A percentile compares a stretch with the other conserved stretches of the same genome.
phyloP scores from a whole-genome alignment of 2,113 vertebrate species.

The Colistium nudipinnis region DNA sequence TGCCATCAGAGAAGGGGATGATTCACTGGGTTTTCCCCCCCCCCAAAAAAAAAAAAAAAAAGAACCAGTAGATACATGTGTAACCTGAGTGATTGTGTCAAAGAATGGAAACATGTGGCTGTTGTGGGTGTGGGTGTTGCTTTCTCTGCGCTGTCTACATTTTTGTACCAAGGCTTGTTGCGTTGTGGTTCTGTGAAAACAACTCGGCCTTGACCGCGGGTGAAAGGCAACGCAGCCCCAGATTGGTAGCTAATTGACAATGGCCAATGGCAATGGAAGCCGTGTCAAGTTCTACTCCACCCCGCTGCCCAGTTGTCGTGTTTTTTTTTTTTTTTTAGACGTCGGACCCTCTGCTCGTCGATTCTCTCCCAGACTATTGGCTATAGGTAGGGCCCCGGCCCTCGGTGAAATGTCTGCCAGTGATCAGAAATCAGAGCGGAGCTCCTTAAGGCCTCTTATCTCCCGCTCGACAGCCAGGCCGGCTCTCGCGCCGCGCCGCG shows the following conservation, averaged over 20 bases:
- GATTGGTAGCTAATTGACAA: constrained; percentile 36
- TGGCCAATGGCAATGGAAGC: constrained; percentile 12
- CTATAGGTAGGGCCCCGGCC: constrained; percentile 46
- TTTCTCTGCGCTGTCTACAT: not conserved
- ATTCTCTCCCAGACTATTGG: constrained; percentile 44
- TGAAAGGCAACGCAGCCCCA: constrained; percentile 16
- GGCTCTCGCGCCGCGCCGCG: constrained; percentile 44
- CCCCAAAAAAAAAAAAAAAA: too few relatives aligned
- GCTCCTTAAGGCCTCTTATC: constrained; percentile 75
- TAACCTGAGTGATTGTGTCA: constrained; percentile 46
- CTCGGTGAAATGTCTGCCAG: constrained; percentile 53
- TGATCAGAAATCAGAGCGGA: constrained; percentile 73
- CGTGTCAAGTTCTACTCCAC: constrained; percentile 6
- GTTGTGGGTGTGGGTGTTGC: too few relatives aligned
- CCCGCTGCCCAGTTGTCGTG: constrained; percentile 41
- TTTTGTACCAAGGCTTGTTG: not conserved
- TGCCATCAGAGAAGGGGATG: constrained; percentile 24
- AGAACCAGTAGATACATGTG: constrained; percentile 81
- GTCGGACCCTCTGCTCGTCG: not conserved
- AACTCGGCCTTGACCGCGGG: constrained; percentile 16
- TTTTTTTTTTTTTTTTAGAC: too few relatives aligned
- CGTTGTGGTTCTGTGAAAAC: constrained; percentile 12
- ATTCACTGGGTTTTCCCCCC: constrained; percentile 38
- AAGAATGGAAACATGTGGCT: not conserved
- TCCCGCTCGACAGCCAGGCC: constrained; percentile 53